These are phyloP conservation scores for Ptiloglossa arizonensis DNA, from an alignment of 1,140 invertebrate species.

Conservation along the genomic window DNA sequence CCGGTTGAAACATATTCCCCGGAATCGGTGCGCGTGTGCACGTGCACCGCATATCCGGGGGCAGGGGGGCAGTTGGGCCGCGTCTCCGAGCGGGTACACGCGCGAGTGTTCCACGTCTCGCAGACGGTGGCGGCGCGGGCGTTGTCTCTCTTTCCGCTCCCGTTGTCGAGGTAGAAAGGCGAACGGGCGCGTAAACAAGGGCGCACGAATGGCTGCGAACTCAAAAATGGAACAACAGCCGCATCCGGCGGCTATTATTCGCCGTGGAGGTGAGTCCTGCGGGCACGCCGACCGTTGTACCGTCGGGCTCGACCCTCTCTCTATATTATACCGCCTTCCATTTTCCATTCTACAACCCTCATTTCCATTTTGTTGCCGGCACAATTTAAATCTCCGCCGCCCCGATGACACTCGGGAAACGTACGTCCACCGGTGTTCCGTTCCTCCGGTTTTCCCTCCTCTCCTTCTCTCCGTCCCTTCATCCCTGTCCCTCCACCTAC, in stretches of 20 bases:
- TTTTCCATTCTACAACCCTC: slow-evolving; percentile 69
- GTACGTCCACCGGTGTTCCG: slow-evolving; percentile 35
- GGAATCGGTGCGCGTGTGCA: slow-evolving; percentile 28
- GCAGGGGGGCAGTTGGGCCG: background rate
- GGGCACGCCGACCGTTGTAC: slow-evolving; percentile 41
- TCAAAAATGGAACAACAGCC: slow-evolving; percentile 72
- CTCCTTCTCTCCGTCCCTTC: background rate
- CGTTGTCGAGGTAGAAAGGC: slow-evolving; percentile 3
- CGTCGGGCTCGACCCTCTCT: slow-evolving; percentile 22
- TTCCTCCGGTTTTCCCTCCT: background rate
- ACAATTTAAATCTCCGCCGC: slow-evolving; percentile 67
- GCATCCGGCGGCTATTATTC: slow-evolving; percentile 68
- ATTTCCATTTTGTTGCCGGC: slow-evolving; percentile 68
- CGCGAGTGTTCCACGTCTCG: slow-evolving; percentile 10
- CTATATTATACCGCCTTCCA: slow-evolving; percentile 69
- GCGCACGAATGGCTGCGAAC: slow-evolving; percentile 56
- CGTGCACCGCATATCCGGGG: slow-evolving; percentile 36
- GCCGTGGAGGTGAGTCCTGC: slow-evolving; percentile 57
- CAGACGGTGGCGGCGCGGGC: slow-evolving; percentile 3
- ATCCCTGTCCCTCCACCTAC: too few relatives aligned
- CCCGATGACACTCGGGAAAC: slow-evolving; percentile 65
- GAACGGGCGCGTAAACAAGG: slow-evolving; percentile 59
- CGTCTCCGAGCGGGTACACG: background rate
- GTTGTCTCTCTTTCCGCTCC: background rate
- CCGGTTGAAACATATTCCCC: slow-evolving; percentile 51